These are phyloP conservation scores for Drosophila obscura DNA, from an alignment of 1,140 invertebrate genomes.

Conservation along the genomic window DNA sequence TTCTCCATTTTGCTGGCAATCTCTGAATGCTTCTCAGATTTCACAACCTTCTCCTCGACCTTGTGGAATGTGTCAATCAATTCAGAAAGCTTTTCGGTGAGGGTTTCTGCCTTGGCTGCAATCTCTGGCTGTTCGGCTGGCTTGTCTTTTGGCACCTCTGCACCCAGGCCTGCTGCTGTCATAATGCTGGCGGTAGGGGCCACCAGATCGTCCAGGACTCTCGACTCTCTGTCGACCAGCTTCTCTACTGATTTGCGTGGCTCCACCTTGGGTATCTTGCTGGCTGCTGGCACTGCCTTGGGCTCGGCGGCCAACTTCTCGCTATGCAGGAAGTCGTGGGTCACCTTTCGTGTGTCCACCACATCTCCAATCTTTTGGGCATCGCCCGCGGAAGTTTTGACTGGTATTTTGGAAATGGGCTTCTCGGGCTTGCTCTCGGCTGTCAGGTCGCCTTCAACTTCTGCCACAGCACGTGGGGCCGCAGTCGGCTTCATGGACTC, in stretches of 20 bases:
- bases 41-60: conserved; percentile 59
- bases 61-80: conserved; percentile 68
- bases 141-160: conserved; percentile 33
- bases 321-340: conserved; percentile 68
- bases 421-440: conserved; percentile 55
- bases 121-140: conserved; percentile 41
- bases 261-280: conserved; percentile 72
- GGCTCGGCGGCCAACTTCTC: conserved; percentile 55
- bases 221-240: conserved; percentile 44
- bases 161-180: conserved; percentile 59
- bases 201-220: conserved; percentile 59
- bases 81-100: conserved; percentile 61
- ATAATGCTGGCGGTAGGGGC: conserved; percentile 59
- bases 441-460: conserved; percentile 49
- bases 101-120: conserved; percentile 55
- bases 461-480: conserved; percentile 63
- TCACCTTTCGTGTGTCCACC: conserved; percentile 67
- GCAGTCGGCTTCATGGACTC: conserved; percentile 61
- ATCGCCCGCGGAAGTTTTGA: conserved; percentile 42
- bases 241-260: conserved; percentile 66
- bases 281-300: conserved; percentile 57
- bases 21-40: conserved; percentile 50
- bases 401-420: conserved; percentile 66
- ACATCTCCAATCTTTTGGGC: conserved; percentile 36
- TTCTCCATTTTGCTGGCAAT: conserved; percentile 37